Percentiles rank a stretch among this genome's conserved stretches.
These are phyloP conservation scores for Anabacerthia variegaticeps DNA, from an alignment of 2,797 vertebrate genomes.

Conservation along the genomic window DNA sequence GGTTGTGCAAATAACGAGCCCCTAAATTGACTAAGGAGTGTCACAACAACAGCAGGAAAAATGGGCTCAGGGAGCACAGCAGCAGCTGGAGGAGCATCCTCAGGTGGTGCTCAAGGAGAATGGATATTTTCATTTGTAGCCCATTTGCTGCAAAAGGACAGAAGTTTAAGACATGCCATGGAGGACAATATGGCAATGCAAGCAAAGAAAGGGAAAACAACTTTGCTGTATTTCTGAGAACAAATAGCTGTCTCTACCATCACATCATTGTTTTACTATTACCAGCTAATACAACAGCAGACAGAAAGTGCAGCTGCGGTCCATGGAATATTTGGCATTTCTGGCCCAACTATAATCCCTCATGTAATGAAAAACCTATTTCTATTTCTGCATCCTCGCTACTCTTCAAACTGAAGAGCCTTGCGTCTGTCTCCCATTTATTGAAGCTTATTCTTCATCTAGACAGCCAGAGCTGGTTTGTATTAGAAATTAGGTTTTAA, in stretches of 20 bases:
- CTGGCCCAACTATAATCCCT: constrained; percentile 78
- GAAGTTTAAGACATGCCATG: constrained; percentile 49
- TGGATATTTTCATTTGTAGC: constrained; percentile 48
- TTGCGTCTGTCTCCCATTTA: constrained; percentile 80
- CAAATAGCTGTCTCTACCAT: constrained; percentile 79
- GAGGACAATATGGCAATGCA: constrained; percentile 59
- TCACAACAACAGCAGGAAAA: not conserved
- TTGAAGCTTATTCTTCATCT: constrained; percentile 83
- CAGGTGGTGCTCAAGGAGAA: constrained; percentile 50
- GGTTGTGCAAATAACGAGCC: not conserved
- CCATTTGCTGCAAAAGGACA: constrained; percentile 50
- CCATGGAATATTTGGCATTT: constrained; percentile 74
- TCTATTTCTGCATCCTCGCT: constrained; percentile 80
- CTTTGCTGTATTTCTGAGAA: constrained; percentile 71
- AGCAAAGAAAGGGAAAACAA: constrained; percentile 60
- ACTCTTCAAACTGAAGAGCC: constrained; percentile 80
- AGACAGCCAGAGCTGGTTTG: constrained; percentile 78
- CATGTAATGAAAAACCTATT: constrained; percentile 84
- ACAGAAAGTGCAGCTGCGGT: constrained; percentile 84
- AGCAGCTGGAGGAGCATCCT: not conserved
- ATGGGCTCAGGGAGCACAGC: not conserved
- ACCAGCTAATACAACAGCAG: constrained; percentile 84
- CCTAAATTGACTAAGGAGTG: not conserved
- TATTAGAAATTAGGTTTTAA: constrained; percentile 83
- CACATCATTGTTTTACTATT: constrained; percentile 83